phyloP scores from a whole-genome alignment of 2,888 invertebrate genomes.

The Drosophila pullipes region DNA sequence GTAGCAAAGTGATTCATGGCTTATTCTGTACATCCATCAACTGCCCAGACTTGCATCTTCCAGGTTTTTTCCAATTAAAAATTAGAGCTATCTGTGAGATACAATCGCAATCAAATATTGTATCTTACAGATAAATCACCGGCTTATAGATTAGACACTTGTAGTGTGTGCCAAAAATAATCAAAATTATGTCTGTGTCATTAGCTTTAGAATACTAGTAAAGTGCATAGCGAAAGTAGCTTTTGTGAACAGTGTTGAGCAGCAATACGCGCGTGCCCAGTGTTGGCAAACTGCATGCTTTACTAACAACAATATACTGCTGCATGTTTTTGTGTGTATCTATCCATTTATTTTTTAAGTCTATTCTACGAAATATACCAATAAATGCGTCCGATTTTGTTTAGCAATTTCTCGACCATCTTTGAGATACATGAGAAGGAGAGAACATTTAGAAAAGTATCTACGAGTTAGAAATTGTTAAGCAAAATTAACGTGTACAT shows the following conservation, averaged over 20 bases:
- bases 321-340: slow-evolving; percentile 72
- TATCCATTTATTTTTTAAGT: slow-evolving; percentile 48
- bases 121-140: slow-evolving; percentile 57
- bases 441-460: neutral
- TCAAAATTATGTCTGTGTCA: slow-evolving; percentile 40
- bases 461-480: slow-evolving; percentile 49
- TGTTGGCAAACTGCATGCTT: slow-evolving; percentile 72
- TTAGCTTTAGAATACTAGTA: slow-evolving; percentile 56
- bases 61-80: slow-evolving; percentile 74
- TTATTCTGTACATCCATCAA: slow-evolving; percentile 84
- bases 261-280: slow-evolving; percentile 54
- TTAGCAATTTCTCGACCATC: slow-evolving; percentile 58
- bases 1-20: slow-evolving; percentile 45
- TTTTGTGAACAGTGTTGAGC: slow-evolving; percentile 72
- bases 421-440: neutral
- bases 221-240: slow-evolving; percentile 51
- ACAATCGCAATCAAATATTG: slow-evolving; percentile 55
- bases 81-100: slow-evolving; percentile 62
- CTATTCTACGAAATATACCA: slow-evolving; percentile 64
- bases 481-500: slow-evolving; percentile 66
- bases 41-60: slow-evolving; percentile 86
- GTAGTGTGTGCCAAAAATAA: slow-evolving; percentile 3
- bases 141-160: slow-evolving; percentile 51
- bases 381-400: slow-evolving; percentile 68
- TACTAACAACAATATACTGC: slow-evolving; percentile 33